phyloP scores from a whole-genome alignment of 2,888 invertebrate genomes.

The Junonia oenone region DNA sequence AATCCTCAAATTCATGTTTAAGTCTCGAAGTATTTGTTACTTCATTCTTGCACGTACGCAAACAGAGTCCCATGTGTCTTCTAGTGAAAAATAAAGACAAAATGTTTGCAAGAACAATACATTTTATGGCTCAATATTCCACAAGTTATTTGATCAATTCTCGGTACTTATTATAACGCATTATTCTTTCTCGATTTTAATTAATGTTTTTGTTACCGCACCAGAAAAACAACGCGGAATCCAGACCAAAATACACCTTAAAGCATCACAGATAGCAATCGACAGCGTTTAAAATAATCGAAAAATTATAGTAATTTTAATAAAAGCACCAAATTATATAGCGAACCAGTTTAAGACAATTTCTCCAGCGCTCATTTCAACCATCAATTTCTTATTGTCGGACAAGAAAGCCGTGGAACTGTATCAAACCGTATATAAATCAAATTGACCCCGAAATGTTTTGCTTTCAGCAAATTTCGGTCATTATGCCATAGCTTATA shows the following conservation, averaged over 20 bases:
- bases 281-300: constrained; percentile 13
- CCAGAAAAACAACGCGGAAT: neutral
- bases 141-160: no score
- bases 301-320: constrained; percentile 22
- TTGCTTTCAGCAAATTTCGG: constrained; percentile 70
- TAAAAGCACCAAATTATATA: constrained; percentile 16
- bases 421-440: constrained; percentile 73
- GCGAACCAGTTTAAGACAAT: constrained; percentile 16
- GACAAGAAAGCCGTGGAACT: constrained; percentile 46
- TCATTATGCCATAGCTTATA: constrained; percentile 43
- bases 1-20: no score
- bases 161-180: no score
- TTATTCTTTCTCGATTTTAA: neutral
- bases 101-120: no score
- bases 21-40: no score
- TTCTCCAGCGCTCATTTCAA: constrained; percentile 16
- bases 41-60: no score
- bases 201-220: neutral
- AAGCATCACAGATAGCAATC: constrained; percentile 11
- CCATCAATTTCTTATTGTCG: constrained; percentile 27
- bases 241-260: constrained; percentile 2
- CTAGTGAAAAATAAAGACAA: no score
- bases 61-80: no score
- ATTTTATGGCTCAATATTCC: no score
- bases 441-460: constrained; percentile 65